phyloP scores from a whole-genome alignment of 2,113 vertebrate genomes.

The Antechinus stuartii region DNA sequence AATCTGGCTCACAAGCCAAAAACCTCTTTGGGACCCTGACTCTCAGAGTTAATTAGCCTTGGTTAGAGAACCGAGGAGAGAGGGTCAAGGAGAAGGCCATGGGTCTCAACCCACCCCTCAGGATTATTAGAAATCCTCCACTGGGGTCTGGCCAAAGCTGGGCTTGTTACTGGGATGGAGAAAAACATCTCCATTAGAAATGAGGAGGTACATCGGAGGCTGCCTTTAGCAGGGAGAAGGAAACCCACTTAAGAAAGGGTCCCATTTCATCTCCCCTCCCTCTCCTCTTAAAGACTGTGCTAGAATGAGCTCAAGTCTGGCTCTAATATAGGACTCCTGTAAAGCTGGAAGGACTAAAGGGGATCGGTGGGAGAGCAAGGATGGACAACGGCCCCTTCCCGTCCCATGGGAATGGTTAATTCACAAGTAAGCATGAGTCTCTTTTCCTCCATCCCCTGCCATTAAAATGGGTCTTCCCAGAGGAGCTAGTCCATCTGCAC shows the following conservation, averaged over 20 bases:
- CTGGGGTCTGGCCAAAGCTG: background rate
- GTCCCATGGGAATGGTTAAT: too few relatives aligned
- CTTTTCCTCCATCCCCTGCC: background rate
- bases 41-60: background rate
- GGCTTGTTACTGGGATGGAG: too few relatives aligned
- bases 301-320: background rate
- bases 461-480: background rate
- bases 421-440: background rate
- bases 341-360: constrained; percentile 1
- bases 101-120: background rate
- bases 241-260: background rate
- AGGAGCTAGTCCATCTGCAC: background rate
- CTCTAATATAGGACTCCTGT: background rate
- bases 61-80: background rate
- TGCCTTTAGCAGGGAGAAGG: background rate
- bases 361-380: background rate
- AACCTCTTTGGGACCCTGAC: background rate
- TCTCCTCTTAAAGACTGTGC: background rate
- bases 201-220: fast-evolving
- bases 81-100: background rate
- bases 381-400: background rate
- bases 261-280: background rate
- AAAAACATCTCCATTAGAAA: too few relatives aligned
- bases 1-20: background rate
- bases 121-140: background rate